These are phyloP conservation scores for Spialia ferax DNA, from an alignment of 2,888 invertebrate genomes.

Conservation along the genomic window DNA sequence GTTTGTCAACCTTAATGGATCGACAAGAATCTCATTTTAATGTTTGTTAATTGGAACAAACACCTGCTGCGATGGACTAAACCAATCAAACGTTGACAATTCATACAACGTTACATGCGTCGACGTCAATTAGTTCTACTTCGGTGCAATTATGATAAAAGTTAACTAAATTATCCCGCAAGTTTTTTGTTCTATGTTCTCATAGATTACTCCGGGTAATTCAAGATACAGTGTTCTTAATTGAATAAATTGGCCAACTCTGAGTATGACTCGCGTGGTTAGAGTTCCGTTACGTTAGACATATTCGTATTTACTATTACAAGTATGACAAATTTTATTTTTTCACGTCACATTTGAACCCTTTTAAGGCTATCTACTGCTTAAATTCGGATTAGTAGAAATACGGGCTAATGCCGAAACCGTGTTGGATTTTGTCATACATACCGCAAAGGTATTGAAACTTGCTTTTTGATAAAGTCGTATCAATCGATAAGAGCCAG, in stretches of 20 bases:
- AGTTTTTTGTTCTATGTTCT: constrained; percentile 22
- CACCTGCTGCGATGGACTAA: constrained; percentile 32
- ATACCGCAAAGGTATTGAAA: too few relatives aligned
- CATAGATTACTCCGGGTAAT: background rate
- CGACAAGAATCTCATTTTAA: constrained; percentile 35
- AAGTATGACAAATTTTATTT: background rate
- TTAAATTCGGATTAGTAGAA: too few relatives aligned
- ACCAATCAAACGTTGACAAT: constrained; percentile 33
- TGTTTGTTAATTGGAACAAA: constrained; percentile 38
- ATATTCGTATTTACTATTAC: background rate
- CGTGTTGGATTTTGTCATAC: too few relatives aligned
- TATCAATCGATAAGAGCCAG: too few relatives aligned
- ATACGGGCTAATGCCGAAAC: too few relatives aligned
- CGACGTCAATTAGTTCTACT: constrained; percentile 36
- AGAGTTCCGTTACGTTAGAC: background rate
- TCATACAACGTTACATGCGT: constrained; percentile 22
- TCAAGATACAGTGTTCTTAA: constrained; percentile 1
- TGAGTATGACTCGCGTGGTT: background rate
- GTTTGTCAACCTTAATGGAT: constrained; percentile 48
- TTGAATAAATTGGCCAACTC: background rate
- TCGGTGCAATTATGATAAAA: constrained; percentile 27
- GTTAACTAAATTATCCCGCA: constrained; percentile 18
- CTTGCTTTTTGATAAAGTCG: too few relatives aligned
- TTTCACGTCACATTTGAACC: background rate
- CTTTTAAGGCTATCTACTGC: too few relatives aligned